Conservation (phyloP, 2,113 vertebrate species). For the Narcine bancroftii region DNA sequence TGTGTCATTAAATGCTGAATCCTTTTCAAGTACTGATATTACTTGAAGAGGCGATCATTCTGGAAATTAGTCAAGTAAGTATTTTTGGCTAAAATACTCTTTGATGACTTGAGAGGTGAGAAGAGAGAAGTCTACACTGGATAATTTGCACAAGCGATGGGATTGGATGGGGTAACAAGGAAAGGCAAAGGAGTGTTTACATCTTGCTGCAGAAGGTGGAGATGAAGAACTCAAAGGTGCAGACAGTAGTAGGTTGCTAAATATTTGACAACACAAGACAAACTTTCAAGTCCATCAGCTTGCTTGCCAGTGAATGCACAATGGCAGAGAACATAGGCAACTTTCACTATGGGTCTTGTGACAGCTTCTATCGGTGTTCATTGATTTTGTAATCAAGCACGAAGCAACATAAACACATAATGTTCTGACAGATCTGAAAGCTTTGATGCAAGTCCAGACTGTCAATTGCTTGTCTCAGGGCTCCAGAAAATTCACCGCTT, state of each 20-base stretch:
- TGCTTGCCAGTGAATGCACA: not conserved
- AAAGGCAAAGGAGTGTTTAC: not conserved
- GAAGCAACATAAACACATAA: too few species aligned
- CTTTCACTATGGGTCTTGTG: not conserved
- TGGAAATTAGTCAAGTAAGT: not conserved
- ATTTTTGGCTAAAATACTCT: not conserved
- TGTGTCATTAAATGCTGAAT: not conserved
- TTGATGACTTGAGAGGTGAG: not conserved
- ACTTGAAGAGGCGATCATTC: not conserved
- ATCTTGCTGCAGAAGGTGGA: not conserved
- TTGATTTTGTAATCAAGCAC: not conserved
- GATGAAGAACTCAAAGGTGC: not conserved
- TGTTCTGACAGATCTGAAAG: not conserved
- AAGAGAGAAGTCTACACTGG: not conserved
- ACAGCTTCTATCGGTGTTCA: not conserved
- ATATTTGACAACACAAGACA: not conserved
- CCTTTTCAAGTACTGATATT: not conserved
- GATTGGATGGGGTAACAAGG: not conserved
- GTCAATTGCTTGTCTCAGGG: not conserved
- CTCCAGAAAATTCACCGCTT: not conserved
- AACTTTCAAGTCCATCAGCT: not conserved
- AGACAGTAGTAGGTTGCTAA: not conserved
- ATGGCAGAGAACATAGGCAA: not conserved
- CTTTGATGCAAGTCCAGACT: not conserved
- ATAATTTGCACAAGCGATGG: not conserved